Evolutionary conservation across 2,888 invertebrate genomes (phyloP), one percentile per base, ranked within the genome.

Genomic region (Mayetiola destructor): DNA sequence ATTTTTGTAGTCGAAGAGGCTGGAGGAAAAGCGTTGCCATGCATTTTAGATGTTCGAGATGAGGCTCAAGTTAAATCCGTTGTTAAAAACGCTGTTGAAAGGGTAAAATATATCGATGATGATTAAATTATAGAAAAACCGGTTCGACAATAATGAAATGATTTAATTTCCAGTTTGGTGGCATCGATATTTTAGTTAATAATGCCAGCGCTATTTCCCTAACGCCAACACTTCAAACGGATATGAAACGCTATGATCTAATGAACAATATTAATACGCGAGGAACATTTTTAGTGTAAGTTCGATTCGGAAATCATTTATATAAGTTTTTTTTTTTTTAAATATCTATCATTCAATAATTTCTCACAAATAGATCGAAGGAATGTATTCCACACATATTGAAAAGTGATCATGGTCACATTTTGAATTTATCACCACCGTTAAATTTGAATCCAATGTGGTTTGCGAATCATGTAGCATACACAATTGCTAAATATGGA

Each of bases 401-500:
- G 69, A 89, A 88, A 67, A 87, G 90, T 62, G 77, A 81, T 59
- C 93, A 94, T 71, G 88, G 93, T 0, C 96, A 97, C 68, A 93
- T 97, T 63, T 76, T 97, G 18, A 97, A 96, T 71, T 76, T 97
- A 56, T 94, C 94, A 23, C 97, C 97, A 2, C 97, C 97, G 0
- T 75, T 97, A 18, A 89, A 85, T 69, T 80, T 97, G 84, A 80
- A 81, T 63, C 81, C 91, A 0, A 76, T 80, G 63, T 97, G 97
- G 97, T 80, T 97, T 69, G 80, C 81, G 56, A 77, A 85, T 62
- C 89, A 95, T 72, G 88, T 93, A 53, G 96, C 95, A 1, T 97
- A 99, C 72, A 95, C 96, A 1, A 96, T 96, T 85, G 92, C 97
- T 2, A 97, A 97, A 69, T 97, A 93, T 70, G 96, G 95, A 21